Percentiles rank a stretch among this genome's conserved stretches.
Evolutionary conservation across 2,113 vertebrate genomes (phyloP).

Genomic region (Syrrhaptes paradoxus): DNA sequence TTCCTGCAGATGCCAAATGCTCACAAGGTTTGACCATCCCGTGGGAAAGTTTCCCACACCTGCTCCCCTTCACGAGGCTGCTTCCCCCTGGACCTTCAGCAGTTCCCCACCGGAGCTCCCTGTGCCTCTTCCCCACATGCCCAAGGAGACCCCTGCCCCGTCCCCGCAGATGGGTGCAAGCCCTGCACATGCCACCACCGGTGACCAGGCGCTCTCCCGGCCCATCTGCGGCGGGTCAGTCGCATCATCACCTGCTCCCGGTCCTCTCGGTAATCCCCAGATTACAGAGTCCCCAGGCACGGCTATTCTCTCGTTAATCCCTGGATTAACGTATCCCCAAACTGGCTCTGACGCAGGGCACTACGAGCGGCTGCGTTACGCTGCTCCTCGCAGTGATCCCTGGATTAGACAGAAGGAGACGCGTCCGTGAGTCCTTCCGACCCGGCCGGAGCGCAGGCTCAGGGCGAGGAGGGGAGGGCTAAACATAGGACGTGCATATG

Average conservation of each 20-base stretch:
- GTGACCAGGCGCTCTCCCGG: not conserved
- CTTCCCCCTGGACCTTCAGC: not conserved
- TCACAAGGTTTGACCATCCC: not conserved
- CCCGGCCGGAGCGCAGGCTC: not conserved
- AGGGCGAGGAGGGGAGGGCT: not conserved
- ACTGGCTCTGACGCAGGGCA: conserved; percentile 51
- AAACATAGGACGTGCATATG: not conserved
- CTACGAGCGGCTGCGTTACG: not conserved
- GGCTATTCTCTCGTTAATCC: conserved; percentile 54
- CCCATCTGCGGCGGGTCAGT: not conserved
- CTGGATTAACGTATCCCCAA: conserved; percentile 60
- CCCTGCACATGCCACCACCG: not conserved
- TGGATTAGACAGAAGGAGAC: not conserved
- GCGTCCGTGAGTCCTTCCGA: not conserved
- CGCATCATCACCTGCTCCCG: not conserved
- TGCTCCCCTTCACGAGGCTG: not conserved
- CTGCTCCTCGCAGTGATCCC: not conserved
- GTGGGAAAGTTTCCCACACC: not conserved
- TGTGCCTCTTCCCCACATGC: not conserved
- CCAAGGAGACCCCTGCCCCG: not conserved
- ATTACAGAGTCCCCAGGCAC: conserved; percentile 27
- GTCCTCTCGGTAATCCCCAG: not conserved
- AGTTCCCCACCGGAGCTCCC: not conserved
- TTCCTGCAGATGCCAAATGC: not conserved
- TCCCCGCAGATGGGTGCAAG: rapidly evolving